Evolutionary conservation across 2,113 vertebrate species (phyloP).

Genomic region (cat (Felis catus)): DNA sequence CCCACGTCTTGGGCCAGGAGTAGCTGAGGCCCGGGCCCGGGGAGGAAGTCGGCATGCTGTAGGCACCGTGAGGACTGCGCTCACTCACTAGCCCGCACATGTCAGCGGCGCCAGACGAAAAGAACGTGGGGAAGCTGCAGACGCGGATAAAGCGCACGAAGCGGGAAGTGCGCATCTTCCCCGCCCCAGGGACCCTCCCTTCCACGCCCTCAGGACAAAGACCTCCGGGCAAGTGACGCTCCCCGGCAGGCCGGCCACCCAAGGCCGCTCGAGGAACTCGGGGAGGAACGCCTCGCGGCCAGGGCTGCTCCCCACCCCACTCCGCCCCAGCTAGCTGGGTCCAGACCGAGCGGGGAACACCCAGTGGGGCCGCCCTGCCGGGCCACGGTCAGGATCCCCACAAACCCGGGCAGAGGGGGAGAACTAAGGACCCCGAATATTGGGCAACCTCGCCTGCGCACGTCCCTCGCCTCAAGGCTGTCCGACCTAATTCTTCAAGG

Average conservation of each 20-base stretch:
- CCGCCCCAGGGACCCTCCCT: conserved; percentile 48
- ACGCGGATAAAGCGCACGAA: neutral
- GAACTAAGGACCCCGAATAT: neutral
- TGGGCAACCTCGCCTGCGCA: neutral
- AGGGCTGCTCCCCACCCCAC: neutral
- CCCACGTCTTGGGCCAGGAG: neutral
- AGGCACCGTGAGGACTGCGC: rapidly evolving
- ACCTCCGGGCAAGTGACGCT: neutral
- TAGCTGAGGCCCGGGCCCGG: rapidly evolving
- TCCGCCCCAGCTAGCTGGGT: rapidly evolving
- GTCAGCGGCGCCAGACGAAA: neutral
- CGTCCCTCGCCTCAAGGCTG: neutral
- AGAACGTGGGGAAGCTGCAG: rapidly evolving
- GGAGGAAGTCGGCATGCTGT: neutral
- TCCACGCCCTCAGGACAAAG: conserved; percentile 59
- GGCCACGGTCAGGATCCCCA: neutral
- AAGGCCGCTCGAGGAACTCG: rapidly evolving
- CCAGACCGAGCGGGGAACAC: rapidly evolving
- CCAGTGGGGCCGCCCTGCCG: neutral
- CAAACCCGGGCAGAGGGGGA: neutral
- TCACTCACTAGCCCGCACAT: conserved; percentile 52
- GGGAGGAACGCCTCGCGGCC: neutral
- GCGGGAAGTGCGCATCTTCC: neutral
- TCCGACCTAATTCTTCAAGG: neutral
- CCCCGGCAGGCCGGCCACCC: neutral